phyloP scores from a whole-genome alignment of 2,797 vertebrate species.

The Rhinichthys osculus region DNA sequence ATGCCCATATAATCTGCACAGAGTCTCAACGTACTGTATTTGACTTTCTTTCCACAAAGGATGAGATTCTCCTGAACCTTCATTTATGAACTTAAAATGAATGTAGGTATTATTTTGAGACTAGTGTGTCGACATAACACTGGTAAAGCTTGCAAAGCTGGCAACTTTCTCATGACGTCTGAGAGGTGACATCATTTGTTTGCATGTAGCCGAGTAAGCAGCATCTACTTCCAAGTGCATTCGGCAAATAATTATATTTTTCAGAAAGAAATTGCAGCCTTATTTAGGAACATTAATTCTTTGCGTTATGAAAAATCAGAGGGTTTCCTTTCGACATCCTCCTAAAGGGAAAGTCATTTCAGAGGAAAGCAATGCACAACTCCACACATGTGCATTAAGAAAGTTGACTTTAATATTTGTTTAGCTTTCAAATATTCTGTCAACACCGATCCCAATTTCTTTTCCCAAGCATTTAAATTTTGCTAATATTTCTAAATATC shows the following conservation, averaged over 20 bases:
- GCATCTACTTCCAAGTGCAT: background rate
- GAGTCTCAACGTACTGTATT: no score
- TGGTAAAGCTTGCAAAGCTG: background rate
- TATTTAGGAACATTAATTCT: background rate
- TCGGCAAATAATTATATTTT: no score
- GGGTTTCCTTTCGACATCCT: background rate
- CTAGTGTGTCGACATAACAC: background rate
- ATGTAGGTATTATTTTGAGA: no score
- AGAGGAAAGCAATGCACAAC: background rate
- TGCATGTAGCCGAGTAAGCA: background rate
- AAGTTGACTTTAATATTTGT: background rate
- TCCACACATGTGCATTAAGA: background rate
- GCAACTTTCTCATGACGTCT: background rate
- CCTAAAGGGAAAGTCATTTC: background rate
- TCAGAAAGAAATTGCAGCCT: background rate
- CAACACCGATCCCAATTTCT: constrained; percentile 1
- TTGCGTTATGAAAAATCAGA: background rate
- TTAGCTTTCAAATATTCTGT: constrained; percentile 37
- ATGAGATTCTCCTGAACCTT: no score
- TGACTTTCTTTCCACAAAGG: no score
- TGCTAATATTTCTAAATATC: constrained; percentile 59
- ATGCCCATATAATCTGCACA: no score
- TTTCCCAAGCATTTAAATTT: constrained; percentile 21
- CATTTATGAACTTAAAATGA: no score
- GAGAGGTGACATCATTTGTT: background rate